These are phyloP conservation scores for Trichonephila clavipes DNA, from an alignment of 1,140 invertebrate genomes.

Conservation along the genomic window DNA sequence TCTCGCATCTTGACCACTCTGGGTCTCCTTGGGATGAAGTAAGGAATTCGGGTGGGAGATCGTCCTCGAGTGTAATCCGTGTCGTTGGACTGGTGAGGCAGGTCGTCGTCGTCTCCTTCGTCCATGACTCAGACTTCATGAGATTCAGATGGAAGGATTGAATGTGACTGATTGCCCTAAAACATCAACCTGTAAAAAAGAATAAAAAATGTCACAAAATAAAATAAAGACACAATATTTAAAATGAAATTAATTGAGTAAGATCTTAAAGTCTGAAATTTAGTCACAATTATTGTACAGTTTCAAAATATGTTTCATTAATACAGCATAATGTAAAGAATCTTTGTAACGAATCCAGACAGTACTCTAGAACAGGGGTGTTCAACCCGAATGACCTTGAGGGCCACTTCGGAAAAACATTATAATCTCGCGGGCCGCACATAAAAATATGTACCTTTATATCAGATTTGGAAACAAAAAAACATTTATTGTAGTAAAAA, in stretches of 20 bases:
- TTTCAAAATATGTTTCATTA: no score
- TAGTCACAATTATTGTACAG: no score
- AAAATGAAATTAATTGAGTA: background rate
- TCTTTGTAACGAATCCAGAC: no score
- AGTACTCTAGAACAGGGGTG: no score
- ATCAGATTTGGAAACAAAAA: no score
- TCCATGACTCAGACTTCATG: constrained; percentile 15
- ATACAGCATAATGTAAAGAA: no score
- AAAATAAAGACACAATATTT: background rate
- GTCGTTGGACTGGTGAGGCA: background rate
- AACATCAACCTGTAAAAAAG: background rate
- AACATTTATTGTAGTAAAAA: no score
- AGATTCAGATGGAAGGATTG: background rate
- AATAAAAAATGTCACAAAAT: background rate
- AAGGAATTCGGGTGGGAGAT: constrained; percentile 52
- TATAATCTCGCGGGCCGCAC: no score
- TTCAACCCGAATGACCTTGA: no score
- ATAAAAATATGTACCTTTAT: no score
- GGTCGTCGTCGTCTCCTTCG: background rate
- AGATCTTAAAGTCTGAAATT: no score
- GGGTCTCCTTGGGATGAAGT: constrained; percentile 60
- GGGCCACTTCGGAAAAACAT: no score
- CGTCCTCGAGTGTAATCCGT: background rate
- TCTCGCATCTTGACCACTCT: constrained; percentile 73
- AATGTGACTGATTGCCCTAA: background rate